Percentiles rank a stretch among this genome's conserved stretches.
These are phyloP conservation scores for Leptoclinus maculatus DNA, from an alignment of 2,797 vertebrate species.

Conservation along the genomic window DNA sequence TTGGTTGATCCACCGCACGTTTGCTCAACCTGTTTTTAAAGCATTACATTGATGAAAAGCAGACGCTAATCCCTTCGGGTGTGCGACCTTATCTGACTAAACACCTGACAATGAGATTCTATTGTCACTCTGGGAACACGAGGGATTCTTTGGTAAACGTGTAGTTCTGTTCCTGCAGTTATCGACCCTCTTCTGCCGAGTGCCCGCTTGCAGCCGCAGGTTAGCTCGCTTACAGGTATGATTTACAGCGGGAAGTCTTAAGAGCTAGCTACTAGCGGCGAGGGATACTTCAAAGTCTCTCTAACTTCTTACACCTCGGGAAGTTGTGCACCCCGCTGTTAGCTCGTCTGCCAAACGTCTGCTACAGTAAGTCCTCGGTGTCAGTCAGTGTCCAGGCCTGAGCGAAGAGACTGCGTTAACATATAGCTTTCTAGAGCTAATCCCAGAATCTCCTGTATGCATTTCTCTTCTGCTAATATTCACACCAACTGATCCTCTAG, in stretches of 20 bases:
- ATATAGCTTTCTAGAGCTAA: slow-evolving; percentile 64
- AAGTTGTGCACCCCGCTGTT: slow-evolving; percentile 31
- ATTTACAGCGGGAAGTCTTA: slow-evolving; percentile 49
- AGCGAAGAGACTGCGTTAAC: slow-evolving; percentile 43
- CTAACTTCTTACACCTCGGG: slow-evolving; percentile 10
- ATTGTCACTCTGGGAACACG: slow-evolving; percentile 72
- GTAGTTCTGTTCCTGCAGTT: slow-evolving; percentile 26
- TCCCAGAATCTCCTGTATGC: slow-evolving; percentile 74
- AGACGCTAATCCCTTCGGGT: slow-evolving; percentile 77
- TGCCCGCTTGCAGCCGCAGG: slow-evolving; percentile 50
- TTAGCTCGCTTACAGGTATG: slow-evolving; percentile 46
- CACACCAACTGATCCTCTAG: slow-evolving; percentile 61
- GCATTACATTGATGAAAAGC: slow-evolving; percentile 82
- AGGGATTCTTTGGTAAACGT: slow-evolving; percentile 55
- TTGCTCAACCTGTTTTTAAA: slow-evolving; percentile 82
- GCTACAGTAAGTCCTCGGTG: slow-evolving; percentile 53
- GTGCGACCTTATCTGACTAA: slow-evolving; percentile 82
- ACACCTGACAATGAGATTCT: slow-evolving; percentile 82
- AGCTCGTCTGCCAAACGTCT: slow-evolving; percentile 31
- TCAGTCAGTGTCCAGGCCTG: slow-evolving; percentile 43
- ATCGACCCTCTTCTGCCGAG: slow-evolving; percentile 61
- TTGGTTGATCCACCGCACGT: slow-evolving; percentile 78
- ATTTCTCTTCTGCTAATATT: slow-evolving; percentile 72
- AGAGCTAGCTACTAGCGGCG: slow-evolving; percentile 19
- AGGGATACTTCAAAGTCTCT: slow-evolving; percentile 41